Evolutionary conservation across 1,140 invertebrate species (phyloP), one percentile per base, ranked within the genome.

Genomic region (Drosophila mojavensis): DNA sequence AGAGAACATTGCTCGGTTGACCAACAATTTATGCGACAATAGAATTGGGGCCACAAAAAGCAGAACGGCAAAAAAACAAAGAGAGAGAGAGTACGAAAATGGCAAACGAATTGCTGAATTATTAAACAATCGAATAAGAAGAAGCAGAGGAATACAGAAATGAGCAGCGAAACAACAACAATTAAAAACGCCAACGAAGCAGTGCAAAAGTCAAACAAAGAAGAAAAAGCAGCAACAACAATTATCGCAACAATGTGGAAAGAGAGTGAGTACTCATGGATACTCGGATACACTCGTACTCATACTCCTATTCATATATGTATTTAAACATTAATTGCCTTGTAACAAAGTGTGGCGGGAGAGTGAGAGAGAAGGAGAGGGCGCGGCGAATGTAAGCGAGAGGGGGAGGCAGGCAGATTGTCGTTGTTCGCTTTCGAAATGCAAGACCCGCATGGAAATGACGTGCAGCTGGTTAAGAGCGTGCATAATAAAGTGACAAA

Each of bases 161-260:
- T 48, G 36, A 66, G 59, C 28, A 62, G 45, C 77, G 10, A 48
- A 83, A 47, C n/a, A 48, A 63, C 65, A 83, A 88, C 76, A 86
- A 88, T 86, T 86, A 86, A 86, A 83, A 88, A 69, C 82, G 83
- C 82, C 83, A 88, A 82, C 82, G 56, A 75, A 82, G 82, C 82
- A 88, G 59, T 63, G 79, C 64, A 79, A 83, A 88, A 86, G 75
- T 74, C 72, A 88, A 79, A 86, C 79, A 86, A 86, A 86, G 79
- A 66, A 58, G 39, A 48, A 48, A 45, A 54, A 43, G 53, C 26
- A 53, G 30, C 54, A 55, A 78, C 30, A 67, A 67, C 45, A 68
- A 58, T 62, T 67, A 68, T 73, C 39, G 63, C 73, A 81, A 58
- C 64, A 67, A 68, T 63, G 55, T 67, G 17, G 28, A 9, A 33